A percentile compares a stretch with the other conserved stretches of the same genome.
Conservation (phyloP, 1,140 invertebrate species). For the Cephus cinctus region DNA sequence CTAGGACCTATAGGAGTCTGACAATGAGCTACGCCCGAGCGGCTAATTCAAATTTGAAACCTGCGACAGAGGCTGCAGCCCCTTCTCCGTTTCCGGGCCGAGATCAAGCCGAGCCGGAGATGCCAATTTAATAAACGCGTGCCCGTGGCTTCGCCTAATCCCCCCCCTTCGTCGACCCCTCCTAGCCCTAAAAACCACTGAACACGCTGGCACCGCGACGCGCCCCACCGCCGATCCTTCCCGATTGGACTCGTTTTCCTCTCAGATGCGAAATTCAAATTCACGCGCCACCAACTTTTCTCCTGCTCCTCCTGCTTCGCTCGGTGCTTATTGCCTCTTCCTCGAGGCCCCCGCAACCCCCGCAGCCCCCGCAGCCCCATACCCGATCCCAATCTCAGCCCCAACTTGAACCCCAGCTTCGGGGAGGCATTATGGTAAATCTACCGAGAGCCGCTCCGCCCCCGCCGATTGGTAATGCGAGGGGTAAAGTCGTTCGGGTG, state of each 20-base stretch:
- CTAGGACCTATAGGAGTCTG: neutral
- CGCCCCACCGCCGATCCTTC: neutral
- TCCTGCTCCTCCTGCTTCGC: no score
- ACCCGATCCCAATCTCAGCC: no score
- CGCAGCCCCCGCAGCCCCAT: neutral
- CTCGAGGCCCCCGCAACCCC: neutral
- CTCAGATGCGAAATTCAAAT: conserved; percentile 4
- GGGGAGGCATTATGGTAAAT: no score
- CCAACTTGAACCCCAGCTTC: no score
- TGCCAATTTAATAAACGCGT: conserved; percentile 43
- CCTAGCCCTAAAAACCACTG: no score
- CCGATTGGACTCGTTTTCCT: neutral
- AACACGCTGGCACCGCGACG: neutral
- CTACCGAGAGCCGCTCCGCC: no score
- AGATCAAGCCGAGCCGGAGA: conserved; percentile 24
- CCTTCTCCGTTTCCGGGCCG: no score
- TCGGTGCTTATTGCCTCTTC: no score
- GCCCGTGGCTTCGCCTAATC: conserved; percentile 20
- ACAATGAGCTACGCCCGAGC: conserved; percentile 25
- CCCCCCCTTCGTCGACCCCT: conserved; percentile 19
- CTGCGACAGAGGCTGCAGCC: no score
- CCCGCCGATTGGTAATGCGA: no score
- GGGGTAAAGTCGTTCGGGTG: no score
- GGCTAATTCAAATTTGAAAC: conserved; percentile 41
- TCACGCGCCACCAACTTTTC: no score